Evolutionary conservation across 2,797 vertebrate species (phyloP), one percentile per base, ranked within the genome.

Genomic region (Neosilurus mollespiculum): DNA sequence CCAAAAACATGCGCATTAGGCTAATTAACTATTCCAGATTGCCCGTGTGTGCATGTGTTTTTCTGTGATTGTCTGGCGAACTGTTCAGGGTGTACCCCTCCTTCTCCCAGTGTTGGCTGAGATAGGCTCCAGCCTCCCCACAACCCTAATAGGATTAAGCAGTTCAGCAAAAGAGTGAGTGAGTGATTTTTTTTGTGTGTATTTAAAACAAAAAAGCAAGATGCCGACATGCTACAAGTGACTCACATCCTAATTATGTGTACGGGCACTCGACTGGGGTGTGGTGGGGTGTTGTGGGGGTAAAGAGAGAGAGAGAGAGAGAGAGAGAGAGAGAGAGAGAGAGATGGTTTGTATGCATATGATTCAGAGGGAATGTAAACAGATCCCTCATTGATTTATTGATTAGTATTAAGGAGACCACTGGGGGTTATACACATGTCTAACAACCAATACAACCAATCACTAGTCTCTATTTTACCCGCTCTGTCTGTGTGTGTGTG

Each of bases 371-470:
- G 59, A 85, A 80, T 78, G 56, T n/a, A 83, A 80, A 85, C 54
- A 83, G 51, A 76, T 51, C n/a, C 18, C 9, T 66, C 20, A 75
- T 69, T 85, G 86, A 83, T 83, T 85, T 34, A 85, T 81, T 51
- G 76, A 85, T 81, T 71, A 81, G 75, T 58, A 78, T 58, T 56
- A 54, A 76, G 51, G 24, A 77, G 43, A 53, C 49, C 20, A n/a
- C 61, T 56, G 22, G 49, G 58, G 56, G 58, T 70, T 43, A 24
- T 24, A 72, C n/a, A 81, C 67, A 30, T 65, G 58, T 82, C 56
- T 54, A 54, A 65, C 43, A 59, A 61, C 65, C 20, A 18, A 58
- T 80, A n/a, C 54, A 5, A n/a, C 22, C 24, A 24, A 18, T 37
- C 18, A 72, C n/a, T 9, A 24, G 54, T 43, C 20, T 49, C 22